Evolutionary conservation across 37 sponge, comb jelly and placozoan species (phyloP), one percentile per base, ranked within the genome.

Genomic region (Diacarnus erythraeanus): DNA sequence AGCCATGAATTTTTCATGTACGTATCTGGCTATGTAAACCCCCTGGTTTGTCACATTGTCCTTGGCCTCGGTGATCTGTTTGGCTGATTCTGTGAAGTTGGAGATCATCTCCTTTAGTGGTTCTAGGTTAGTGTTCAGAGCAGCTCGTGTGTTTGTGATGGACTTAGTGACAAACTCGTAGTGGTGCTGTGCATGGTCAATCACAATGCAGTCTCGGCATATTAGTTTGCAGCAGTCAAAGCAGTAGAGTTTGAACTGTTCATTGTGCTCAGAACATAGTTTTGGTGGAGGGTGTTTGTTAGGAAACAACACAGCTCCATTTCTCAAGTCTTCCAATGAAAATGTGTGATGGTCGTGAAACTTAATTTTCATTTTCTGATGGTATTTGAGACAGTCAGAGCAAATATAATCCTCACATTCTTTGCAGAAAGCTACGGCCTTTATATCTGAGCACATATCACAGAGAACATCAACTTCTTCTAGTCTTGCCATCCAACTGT

Each of bases 321-420:
- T 26, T 8, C 4, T 57, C 27, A 74, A 43, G 35, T 61, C 40
- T 8, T 23, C 74, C 38, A 75, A 21, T 21, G 68, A 56, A 17
- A 74, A 21, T 27, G 66, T 57, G 2, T 38, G 29, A 33, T 83
- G 83, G 0, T 47, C 66, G 12, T 43, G 38, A 51, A 67, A 75
- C 68, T 75, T 66, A 20, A 25, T 35, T 42, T 57, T 66, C 82
- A 81, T 64, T 35, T 64, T 72, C 21, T 26, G 47, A 22, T 81
- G 82, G 31, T 43, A 56, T 38, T 6, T 25, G 38, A 57, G 61
- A 56, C 83, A 83, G 25, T 75, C 76, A 41, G 34, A 37, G 40
- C 83, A 75, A 6, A 83, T 75, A 38, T 67, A 83, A 23, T 83
- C 76, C 23, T n/a, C 57, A 57, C 83, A 83, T 8, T 75, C 25